Evolutionary conservation across 2,888 invertebrate species (phyloP), one percentile per base, ranked within the genome.

Genomic region (Piscicola geometra): DNA sequence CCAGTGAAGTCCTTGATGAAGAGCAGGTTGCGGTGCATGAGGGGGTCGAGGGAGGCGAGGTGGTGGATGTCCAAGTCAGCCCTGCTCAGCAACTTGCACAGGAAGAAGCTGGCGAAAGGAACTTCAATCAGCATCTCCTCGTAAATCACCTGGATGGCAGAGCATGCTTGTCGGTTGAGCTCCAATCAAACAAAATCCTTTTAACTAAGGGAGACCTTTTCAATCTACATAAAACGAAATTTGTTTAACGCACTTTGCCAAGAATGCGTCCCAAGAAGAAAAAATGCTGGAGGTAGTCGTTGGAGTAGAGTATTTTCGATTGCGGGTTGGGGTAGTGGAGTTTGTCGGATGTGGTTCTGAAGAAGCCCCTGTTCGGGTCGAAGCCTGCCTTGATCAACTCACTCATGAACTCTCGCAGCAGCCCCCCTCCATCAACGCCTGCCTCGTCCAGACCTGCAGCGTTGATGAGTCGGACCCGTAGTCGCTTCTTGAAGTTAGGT

Each of bases 391-490:
- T 94, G 36, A 98, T 88, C 15, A 98, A 88, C 85, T 97, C 96
- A 0, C 92, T 92, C 1, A 98, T 88, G 84, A 98, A 98, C 85
- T 99, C 99, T 69, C 97, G 89, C 83, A 96, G 95, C 21, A 99
- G 89, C 0, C 98, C 98, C 0, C 98, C 98, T 1, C 98, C 98
- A 84, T 99, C 99, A 1, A 98, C 93, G 0, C 98, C 99, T 0
- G 94, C 94, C 85, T 99, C 98, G 81, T 94, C 93, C 21, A 94
- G 87, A 0, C 97, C 98, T 0, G 92, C 91, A 76, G 90, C 90
- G 82, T 96, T 98, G 67, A 94, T 90, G 80, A 97, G 88, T 82
- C 94, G 93, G 1, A 97, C 93, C 69, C 94, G 88, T 83, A 97
- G 90, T 82, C 91, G 91, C 77, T 91, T 87, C 79, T 93, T 90